phyloP scores from a whole-genome alignment of 2,113 vertebrate genomes.

The Climacteris rufus region DNA sequence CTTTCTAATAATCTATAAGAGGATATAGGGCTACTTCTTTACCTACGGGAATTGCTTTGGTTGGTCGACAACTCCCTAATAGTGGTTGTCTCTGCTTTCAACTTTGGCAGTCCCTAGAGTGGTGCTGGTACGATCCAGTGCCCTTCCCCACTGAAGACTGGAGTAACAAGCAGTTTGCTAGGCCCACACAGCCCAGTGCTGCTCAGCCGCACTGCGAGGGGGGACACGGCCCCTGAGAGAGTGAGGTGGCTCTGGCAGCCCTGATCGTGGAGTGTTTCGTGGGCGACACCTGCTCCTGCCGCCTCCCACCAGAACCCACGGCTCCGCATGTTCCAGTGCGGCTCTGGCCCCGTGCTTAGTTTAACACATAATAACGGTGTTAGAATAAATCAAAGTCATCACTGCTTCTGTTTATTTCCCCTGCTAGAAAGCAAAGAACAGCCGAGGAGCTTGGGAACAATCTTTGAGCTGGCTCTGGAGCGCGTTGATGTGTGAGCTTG shows the following conservation, averaged over 20 bases:
- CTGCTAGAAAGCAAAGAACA: not conserved
- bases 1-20: not conserved
- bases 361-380: not conserved
- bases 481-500: accelerated
- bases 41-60: not conserved
- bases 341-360: not conserved
- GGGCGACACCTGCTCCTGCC: not conserved
- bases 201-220: not conserved
- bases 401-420: no score
- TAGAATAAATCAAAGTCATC: not conserved
- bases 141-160: not conserved
- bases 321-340: accelerated
- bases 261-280: accelerated
- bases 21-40: not conserved
- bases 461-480: not conserved
- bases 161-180: not conserved
- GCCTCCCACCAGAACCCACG: not conserved
- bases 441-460: not conserved
- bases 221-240: accelerated
- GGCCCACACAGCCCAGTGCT: accelerated
- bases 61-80: not conserved
- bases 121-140: accelerated
- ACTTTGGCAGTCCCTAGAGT: accelerated
- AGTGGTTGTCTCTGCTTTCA: not conserved
- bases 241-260: not conserved